A percentile compares a stretch with the other conserved stretches of the same genome.
Evolutionary conservation across 2,888 invertebrate genomes (phyloP).

Genomic region (Cryptophagus acutangulus): DNA sequence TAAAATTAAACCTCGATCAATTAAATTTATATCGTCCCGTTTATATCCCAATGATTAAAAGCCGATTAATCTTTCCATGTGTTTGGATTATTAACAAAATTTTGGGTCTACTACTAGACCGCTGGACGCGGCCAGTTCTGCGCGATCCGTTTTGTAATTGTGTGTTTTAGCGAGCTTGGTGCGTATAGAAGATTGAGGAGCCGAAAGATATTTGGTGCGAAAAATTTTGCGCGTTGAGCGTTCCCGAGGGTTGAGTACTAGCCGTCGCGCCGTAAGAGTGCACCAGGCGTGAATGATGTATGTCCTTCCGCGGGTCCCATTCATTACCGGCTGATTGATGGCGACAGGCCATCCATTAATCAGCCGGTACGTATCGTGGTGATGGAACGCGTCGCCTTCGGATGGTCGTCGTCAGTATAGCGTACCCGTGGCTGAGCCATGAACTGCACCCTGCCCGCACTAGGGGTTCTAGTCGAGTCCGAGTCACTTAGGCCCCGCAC

Average conservation of each 20-base stretch:
- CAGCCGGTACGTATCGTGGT: conserved; percentile 15
- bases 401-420: conserved; percentile 40
- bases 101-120: no score
- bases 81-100: no score
- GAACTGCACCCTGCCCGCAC: conserved; percentile 67
- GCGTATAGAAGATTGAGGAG: not conserved
- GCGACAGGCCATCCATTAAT: conserved; percentile 28
- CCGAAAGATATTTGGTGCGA: not conserved
- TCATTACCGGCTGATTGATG: conserved; percentile 36
- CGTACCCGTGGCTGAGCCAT: conserved; percentile 90
- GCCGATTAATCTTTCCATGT: no score
- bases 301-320: conserved; percentile 27
- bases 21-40: conserved; percentile 12
- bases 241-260: conserved; percentile 9
- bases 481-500: conserved; percentile 28
- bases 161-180: not conserved
- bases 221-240: conserved; percentile 6
- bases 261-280: conserved; percentile 18
- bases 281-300: conserved; percentile 34
- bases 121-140: no score
- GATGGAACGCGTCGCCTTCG: conserved; percentile 30
- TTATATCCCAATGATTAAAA: no score
- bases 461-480: conserved; percentile 41
- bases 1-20: conserved; percentile 15
- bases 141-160: no score